Conservation (phyloP, 2,888 invertebrate genomes). For the Idaea biselata region DNA sequence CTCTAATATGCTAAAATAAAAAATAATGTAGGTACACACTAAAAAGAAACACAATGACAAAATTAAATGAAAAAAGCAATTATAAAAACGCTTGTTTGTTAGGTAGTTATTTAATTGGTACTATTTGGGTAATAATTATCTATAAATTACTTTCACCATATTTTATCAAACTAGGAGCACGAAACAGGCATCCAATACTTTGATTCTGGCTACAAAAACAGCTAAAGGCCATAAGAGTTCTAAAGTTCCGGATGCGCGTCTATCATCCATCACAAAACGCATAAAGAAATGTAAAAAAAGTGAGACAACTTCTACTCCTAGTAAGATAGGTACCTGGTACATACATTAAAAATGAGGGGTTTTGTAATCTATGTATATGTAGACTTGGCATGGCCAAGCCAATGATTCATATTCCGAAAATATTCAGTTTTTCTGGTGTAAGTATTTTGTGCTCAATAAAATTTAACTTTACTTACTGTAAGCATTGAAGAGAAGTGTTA, state of each 20-base stretch:
- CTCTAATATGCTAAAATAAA: conserved; percentile 45
- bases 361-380: background rate
- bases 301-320: background rate
- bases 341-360: background rate
- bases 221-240: background rate
- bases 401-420: background rate
- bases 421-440: background rate
- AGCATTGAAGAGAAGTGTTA: background rate
- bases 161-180: background rate
- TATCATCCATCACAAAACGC: too few relatives aligned
- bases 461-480: background rate
- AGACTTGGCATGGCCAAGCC: background rate
- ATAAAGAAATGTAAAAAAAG: too few relatives aligned
- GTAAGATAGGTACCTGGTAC: background rate
- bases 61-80: conserved; percentile 1
- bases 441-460: conserved; percentile 1
- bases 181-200: background rate
- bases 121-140: background rate
- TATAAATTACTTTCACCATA: background rate
- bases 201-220: background rate
- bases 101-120: background rate
- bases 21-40: conserved; percentile 13
- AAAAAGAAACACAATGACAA: conserved; percentile 5
- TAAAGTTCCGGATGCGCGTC: background rate
- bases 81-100: background rate